These are phyloP conservation scores for Morpho helenor DNA, from an alignment of 2,888 invertebrate genomes.

Conservation along the genomic window DNA sequence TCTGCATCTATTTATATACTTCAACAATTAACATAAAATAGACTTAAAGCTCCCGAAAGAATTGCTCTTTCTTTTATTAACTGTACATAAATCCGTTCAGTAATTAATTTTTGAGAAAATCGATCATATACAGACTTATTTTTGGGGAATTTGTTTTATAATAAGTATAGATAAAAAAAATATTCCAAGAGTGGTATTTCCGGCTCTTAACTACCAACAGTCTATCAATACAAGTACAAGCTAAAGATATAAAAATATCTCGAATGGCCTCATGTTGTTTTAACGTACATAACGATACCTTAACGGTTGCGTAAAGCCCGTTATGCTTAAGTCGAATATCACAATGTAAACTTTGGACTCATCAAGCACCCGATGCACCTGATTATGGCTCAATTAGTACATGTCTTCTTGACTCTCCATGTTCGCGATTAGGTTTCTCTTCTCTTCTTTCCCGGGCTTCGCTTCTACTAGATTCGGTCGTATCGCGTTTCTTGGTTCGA, in stretches of 20 bases:
- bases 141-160: too few relatives aligned
- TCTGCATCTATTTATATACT: too few relatives aligned
- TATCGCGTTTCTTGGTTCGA: conserved; percentile 84
- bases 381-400: conserved; percentile 43
- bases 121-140: too few relatives aligned
- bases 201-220: conserved; percentile 4
- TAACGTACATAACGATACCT: not conserved
- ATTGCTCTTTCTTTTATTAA: too few relatives aligned
- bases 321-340: conserved; percentile 61
- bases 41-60: too few relatives aligned
- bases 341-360: conserved; percentile 64
- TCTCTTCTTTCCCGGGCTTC: conserved; percentile 84
- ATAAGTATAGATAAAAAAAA: too few relatives aligned
- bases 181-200: not conserved
- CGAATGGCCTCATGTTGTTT: conserved; percentile 13
- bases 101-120: too few relatives aligned
- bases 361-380: conserved; percentile 29
- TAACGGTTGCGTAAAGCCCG: conserved; percentile 24
- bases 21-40: too few relatives aligned
- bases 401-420: conserved; percentile 85
- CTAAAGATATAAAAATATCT: conserved; percentile 8
- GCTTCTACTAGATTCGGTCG: conserved; percentile 56
- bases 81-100: too few relatives aligned
- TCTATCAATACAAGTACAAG: conserved; percentile 1
- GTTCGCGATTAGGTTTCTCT: conserved; percentile 85